Percentiles rank a stretch among this genome's conserved stretches.
These are phyloP conservation scores for Bos indicus DNA, from an alignment of 2,113 vertebrate species.

Conservation along the genomic window DNA sequence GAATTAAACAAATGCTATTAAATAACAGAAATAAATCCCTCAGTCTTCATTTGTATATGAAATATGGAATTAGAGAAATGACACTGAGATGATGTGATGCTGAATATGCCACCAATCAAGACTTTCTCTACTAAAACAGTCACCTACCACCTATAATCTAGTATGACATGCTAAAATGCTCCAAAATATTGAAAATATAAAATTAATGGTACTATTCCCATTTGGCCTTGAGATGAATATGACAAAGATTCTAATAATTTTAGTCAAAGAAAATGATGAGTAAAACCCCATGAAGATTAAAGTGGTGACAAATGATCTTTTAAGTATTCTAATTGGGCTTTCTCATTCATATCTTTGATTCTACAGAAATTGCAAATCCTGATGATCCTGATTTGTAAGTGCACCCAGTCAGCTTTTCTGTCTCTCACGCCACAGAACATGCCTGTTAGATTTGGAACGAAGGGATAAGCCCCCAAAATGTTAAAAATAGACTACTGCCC, in stretches of 20 bases:
- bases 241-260: constrained; percentile 68
- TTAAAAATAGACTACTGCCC: constrained; percentile 67
- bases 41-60: constrained; percentile 52
- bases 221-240: constrained; percentile 60
- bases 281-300: constrained; percentile 68
- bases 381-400: constrained; percentile 54
- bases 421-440: constrained; percentile 28
- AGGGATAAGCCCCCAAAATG: constrained; percentile 58
- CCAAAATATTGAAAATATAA: constrained; percentile 51
- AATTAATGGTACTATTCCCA: constrained; percentile 35
- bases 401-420: constrained; percentile 27
- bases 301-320: constrained; percentile 65
- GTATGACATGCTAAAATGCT: constrained; percentile 55
- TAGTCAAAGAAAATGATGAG: constrained; percentile 68
- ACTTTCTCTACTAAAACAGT: constrained; percentile 27
- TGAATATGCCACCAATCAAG: constrained; percentile 46
- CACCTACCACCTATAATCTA: constrained; percentile 39
- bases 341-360: constrained; percentile 61
- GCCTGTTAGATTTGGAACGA: constrained; percentile 41
- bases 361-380: constrained; percentile 56
- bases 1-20: constrained; percentile 66
- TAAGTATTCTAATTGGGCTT: constrained; percentile 71
- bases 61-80: constrained; percentile 50
- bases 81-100: constrained; percentile 35
- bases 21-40: constrained; percentile 58